Evolutionary conservation across 2,888 invertebrate genomes (phyloP).

Genomic region (Idaea straminata): DNA sequence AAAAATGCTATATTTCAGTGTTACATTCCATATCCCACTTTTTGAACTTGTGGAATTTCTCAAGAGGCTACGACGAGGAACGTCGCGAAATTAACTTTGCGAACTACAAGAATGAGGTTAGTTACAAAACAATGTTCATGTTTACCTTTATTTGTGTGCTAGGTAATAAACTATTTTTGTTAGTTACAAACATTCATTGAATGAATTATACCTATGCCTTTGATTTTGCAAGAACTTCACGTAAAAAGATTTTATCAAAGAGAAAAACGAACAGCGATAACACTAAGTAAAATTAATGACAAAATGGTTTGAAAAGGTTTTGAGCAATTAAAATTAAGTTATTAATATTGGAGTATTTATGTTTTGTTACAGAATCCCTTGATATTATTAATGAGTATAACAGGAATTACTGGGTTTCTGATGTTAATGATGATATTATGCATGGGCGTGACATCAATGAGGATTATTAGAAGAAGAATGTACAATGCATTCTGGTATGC

Average conservation of each 20-base stretch:
- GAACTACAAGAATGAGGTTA: slow-evolving; percentile 67
- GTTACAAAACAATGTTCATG: slow-evolving; percentile 32
- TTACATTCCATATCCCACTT: slow-evolving; percentile 78
- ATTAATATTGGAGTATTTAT: too few species aligned
- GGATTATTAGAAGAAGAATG: slow-evolving; percentile 60
- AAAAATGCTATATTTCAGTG: slow-evolving; percentile 46
- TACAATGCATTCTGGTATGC: slow-evolving; percentile 79
- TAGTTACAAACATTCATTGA: background rate
- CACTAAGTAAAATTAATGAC: background rate
- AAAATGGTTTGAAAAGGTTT: background rate
- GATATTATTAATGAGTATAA: slow-evolving; percentile 51
- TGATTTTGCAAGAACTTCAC: background rate
- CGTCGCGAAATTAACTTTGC: slow-evolving; percentile 74
- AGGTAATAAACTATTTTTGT: background rate
- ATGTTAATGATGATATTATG: slow-evolving; percentile 67
- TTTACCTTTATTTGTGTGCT: slow-evolving; percentile 4
- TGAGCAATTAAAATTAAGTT: background rate
- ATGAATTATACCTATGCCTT: background rate
- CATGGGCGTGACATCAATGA: slow-evolving; percentile 69
- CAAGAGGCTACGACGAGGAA: slow-evolving; percentile 66
- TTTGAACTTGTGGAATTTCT: slow-evolving; percentile 78
- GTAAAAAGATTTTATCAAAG: background rate
- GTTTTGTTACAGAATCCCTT: slow-evolving; percentile 60
- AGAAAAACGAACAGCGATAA: background rate
- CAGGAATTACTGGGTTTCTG: slow-evolving; percentile 70